phyloP scores from a whole-genome alignment of 2,888 invertebrate genomes.

The Conistra vaccinii region DNA sequence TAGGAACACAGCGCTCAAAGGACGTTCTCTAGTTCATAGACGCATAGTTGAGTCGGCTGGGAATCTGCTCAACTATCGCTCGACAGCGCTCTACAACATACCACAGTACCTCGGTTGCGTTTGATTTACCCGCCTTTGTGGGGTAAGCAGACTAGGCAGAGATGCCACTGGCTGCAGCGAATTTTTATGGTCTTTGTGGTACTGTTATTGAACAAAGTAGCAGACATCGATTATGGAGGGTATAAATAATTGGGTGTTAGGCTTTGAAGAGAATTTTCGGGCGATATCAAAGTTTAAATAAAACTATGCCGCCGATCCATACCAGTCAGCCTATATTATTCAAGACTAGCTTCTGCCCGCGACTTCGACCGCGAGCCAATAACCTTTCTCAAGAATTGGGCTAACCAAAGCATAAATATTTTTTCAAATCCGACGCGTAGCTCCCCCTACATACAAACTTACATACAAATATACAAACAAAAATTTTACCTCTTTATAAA shows the following conservation, averaged over 20 bases:
- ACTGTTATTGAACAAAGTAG: not conserved
- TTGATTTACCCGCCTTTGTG: not conserved
- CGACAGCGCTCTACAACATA: not conserved
- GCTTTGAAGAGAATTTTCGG: not conserved
- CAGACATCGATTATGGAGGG: not conserved
- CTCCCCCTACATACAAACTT: no score
- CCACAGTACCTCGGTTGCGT: not conserved
- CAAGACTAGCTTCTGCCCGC: no score
- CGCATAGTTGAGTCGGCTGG: slow-evolving; percentile 5
- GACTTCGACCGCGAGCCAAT: no score
- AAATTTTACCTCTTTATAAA: no score
- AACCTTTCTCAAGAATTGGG: no score
- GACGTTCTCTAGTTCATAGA: not conserved
- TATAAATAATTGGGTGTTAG: no score
- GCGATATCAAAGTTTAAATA: not conserved
- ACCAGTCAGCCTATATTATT: not conserved
- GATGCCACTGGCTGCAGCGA: not conserved
- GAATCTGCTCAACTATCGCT: slow-evolving; percentile 12
- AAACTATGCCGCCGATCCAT: not conserved
- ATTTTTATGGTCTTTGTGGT: not conserved
- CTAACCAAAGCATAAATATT: no score
- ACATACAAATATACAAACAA: no score
- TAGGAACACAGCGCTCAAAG: slow-evolving; percentile 7
- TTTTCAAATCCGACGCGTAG: no score
- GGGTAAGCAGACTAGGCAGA: not conserved